Base-by-base conservation (phyloP, 2,797 vertebrate genomes). In the Darevskia nairensis region DNA sequence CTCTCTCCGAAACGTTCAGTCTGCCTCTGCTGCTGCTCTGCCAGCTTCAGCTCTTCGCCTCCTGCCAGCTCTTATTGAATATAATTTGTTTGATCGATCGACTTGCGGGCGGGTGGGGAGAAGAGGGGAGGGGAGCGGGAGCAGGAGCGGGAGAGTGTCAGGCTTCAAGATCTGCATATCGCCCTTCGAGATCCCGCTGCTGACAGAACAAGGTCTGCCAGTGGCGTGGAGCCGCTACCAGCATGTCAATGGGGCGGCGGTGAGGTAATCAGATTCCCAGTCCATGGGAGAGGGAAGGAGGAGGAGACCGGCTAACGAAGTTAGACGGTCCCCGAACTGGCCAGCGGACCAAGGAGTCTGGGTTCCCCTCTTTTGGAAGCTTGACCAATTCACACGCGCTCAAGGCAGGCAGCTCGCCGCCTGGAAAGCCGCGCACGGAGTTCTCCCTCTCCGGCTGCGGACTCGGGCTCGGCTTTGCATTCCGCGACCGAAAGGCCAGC, bases 401-500 rank as follows among this genome's bases (percentile, higher is more conserved):
- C 80, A 7, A 3, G 17, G 71, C 25, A 32, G 17, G 85, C 6
- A 1, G 15, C 82, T 13, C 77, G 75, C 6, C 80, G 72, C 17
- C 11, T 84, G 23, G 1, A n/a, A 41, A 44, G 15, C 59, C 11
- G 3, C 50, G 50, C 50, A 55, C 50, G 50, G 25, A 41, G 0
- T 6, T 35, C 74, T 19, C 32, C 61, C 61, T 64, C 61, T 64
- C 29, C 61, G 66, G 82, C 74, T 74, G 72, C 80, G 0, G 59
- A 87, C 76, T 75, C 1, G 64, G 39, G 86, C n/a, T 29, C 19
- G 59, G 84, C 59, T 86, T 72, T 44, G 64, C 64, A 41, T 25
- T 75, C 68, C 21, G 35, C 29, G 29, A 35, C 68, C 92, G 93
- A 76, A 84, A 93, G 93, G 87, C 86, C 91, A 83, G 90, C 88